A percentile compares a stretch with the other conserved stretches of the same genome.
These are phyloP conservation scores for Lampropteryx suffumata DNA, from an alignment of 2,888 invertebrate genomes.

Conservation along the genomic window DNA sequence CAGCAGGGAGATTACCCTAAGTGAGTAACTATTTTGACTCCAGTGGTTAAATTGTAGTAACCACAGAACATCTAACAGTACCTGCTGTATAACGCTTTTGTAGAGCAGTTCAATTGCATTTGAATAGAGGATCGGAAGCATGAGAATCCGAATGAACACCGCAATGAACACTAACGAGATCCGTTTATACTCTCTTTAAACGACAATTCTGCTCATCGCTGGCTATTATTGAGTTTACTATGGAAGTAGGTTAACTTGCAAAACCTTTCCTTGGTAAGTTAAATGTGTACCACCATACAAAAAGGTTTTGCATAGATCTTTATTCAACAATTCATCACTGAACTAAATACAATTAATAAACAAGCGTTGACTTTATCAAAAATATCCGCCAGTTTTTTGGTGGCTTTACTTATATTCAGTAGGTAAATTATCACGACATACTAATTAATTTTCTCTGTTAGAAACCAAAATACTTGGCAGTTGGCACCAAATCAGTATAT, in stretches of 20 bases:
- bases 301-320: too few species aligned
- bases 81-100: conserved; percentile 3
- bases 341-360: too few species aligned
- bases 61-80: too few species aligned
- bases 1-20: too few species aligned
- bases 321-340: too few species aligned
- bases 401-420: too few species aligned
- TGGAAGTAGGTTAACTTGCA: background rate
- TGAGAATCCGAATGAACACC: conserved; percentile 20
- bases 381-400: too few species aligned
- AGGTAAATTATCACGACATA: too few species aligned
- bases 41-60: conserved; percentile 1
- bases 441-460: conserved; percentile 10
- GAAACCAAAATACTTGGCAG: conserved; percentile 14
- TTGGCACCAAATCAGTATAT: conserved; percentile 14
- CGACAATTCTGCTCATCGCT: conserved; percentile 17
- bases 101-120: conserved; percentile 15
- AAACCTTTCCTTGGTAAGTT: too few species aligned
- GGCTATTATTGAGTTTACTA: conserved; percentile 9
- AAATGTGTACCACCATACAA: too few species aligned
- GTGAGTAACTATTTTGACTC: background rate
- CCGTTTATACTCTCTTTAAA: conserved; percentile 23
- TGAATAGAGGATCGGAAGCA: conserved; percentile 21
- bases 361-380: too few species aligned
- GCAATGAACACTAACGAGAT: conserved; percentile 25